Conservation (phyloP, 2,888 invertebrate genomes). For the Drosophila kanekoi region DNA sequence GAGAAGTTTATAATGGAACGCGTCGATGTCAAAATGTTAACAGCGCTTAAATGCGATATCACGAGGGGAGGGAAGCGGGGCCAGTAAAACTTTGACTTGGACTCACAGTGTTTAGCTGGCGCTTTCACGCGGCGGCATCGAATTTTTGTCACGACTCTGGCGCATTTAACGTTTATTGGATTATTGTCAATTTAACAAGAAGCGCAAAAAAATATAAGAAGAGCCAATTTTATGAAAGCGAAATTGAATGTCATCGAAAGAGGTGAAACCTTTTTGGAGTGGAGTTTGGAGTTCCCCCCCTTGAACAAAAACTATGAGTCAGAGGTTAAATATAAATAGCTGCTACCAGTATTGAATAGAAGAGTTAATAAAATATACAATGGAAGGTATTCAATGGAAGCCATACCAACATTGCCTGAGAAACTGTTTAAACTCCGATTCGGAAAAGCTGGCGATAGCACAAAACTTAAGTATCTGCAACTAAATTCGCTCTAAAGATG, state of each 20-base stretch:
- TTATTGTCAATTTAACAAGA: slow-evolving; percentile 76
- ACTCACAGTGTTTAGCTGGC: slow-evolving; percentile 39
- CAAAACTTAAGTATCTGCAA: too few relatives aligned
- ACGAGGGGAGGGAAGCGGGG: background rate
- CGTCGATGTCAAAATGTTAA: slow-evolving; percentile 79
- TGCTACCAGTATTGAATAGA: slow-evolving; percentile 59
- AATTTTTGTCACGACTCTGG: slow-evolving; percentile 77
- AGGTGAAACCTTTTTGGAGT: slow-evolving; percentile 50
- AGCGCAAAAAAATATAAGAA: slow-evolving; percentile 27
- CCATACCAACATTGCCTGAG: too few relatives aligned
- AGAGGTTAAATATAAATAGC: slow-evolving; percentile 57
- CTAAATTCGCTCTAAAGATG: too few relatives aligned
- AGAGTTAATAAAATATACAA: too few relatives aligned
- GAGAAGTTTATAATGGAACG: slow-evolving; percentile 61
- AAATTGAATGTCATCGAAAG: slow-evolving; percentile 48
- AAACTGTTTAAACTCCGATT: too few relatives aligned
- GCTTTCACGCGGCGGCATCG: slow-evolving; percentile 71
- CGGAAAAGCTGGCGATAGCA: too few relatives aligned
- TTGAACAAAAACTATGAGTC: slow-evolving; percentile 48
- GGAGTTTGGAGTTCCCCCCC: slow-evolving; percentile 36
- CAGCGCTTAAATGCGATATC: slow-evolving; percentile 51
- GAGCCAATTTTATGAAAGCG: slow-evolving; percentile 67
- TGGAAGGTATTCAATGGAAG: too few relatives aligned
- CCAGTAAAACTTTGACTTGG: slow-evolving; percentile 15
- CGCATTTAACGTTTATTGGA: slow-evolving; percentile 78